These are phyloP conservation scores for Catamblyrhynchus diadema DNA, from an alignment of 2,797 vertebrate genomes.

Conservation along the genomic window DNA sequence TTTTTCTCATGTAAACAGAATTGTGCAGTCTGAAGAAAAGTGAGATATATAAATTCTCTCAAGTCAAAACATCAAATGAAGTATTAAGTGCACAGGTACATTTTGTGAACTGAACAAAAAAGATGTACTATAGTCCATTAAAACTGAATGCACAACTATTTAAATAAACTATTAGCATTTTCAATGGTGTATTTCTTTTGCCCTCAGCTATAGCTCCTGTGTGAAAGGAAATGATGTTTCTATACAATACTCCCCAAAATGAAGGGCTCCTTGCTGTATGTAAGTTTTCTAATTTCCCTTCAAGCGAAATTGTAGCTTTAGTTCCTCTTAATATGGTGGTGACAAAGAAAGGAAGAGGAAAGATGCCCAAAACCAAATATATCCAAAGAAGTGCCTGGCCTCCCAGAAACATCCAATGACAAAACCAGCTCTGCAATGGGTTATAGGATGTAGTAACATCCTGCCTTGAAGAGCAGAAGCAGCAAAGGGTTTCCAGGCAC, in stretches of 20 bases:
- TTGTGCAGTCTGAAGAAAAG: background rate
- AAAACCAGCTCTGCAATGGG: background rate
- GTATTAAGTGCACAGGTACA: background rate
- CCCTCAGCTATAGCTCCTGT: background rate
- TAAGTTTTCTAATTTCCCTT: background rate
- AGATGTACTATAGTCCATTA: background rate
- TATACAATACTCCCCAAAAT: background rate
- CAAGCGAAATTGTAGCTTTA: background rate
- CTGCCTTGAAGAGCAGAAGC: background rate
- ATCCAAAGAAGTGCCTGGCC: background rate
- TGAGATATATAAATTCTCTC: background rate
- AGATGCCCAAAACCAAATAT: background rate
- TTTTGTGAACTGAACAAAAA: background rate
- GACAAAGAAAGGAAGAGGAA: background rate
- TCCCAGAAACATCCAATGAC: background rate
- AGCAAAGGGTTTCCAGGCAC: background rate
- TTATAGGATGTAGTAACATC: background rate
- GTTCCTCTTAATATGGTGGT: background rate
- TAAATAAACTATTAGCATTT: background rate
- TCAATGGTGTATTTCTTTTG: background rate
- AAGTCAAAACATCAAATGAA: background rate
- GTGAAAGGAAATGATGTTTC: background rate
- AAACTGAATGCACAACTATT: background rate
- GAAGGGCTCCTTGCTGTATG: background rate
- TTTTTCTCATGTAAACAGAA: background rate